A percentile compares a stretch with the other conserved stretches of the same genome.
Conservation (phyloP, 2,888 invertebrate species). For the Spodoptera picta region DNA sequence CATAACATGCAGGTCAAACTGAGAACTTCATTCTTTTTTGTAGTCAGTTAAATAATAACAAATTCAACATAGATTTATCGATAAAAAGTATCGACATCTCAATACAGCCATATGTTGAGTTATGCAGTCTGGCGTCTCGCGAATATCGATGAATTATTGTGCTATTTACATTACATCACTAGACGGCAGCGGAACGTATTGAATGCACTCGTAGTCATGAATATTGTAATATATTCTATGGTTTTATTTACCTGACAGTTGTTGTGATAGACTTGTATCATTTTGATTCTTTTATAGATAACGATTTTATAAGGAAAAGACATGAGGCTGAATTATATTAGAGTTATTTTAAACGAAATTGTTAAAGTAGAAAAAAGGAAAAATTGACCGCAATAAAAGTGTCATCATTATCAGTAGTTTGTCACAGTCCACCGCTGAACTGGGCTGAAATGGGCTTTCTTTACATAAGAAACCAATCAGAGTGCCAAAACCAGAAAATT, state of each 20-base stretch:
- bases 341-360: no score
- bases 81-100: constrained; percentile 49
- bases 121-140: constrained; percentile 78
- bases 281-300: background rate
- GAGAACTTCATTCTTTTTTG: no score
- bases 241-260: constrained; percentile 43
- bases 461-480: no score
- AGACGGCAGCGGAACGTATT: constrained; percentile 56
- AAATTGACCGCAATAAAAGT: no score
- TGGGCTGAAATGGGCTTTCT: no score
- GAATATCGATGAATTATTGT: constrained; percentile 83
- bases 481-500: no score
- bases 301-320: no score
- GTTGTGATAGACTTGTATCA: background rate
- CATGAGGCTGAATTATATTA: background rate
- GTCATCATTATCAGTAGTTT: no score
- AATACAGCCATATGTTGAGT: constrained; percentile 64
- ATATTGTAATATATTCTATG: constrained; percentile 42
- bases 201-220: constrained; percentile 54
- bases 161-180: constrained; percentile 84
- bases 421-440: no score
- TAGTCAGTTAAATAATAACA: background rate
- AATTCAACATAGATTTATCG: constrained; percentile 34
- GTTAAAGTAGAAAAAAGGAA: no score
- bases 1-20: no score